Base-by-base conservation (phyloP, 2,888 invertebrate species). In the Drosophila leonis region DNA sequence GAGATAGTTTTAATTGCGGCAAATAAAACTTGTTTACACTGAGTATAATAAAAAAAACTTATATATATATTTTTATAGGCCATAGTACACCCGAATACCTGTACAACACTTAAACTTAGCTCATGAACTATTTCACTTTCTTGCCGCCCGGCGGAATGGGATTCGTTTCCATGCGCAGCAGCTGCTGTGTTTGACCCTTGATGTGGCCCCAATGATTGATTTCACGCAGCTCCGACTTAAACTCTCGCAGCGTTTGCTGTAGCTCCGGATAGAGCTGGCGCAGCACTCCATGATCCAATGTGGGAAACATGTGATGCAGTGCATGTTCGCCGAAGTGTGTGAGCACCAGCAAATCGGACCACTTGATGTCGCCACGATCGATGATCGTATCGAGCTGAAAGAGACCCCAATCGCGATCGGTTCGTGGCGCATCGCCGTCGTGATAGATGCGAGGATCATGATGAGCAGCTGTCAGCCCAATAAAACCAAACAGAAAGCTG, bases 251-350 rank as follows among this genome's bases (percentile, higher is more conserved):
- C 0, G 92, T 93, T 65, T 85, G 65, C 12, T 73, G 78, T 1
- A 93, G 72, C 29, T 94, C 94, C 0, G 96, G 95, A 83, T 95
- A 94, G 9, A 97, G 93, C 49, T 95, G 94, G 35, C 94, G 94
- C 2, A 97, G 92, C 65, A 95, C 94, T 0, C 95, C 95, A 83
- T 97, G 97, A 90, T 97, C 97, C 20, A 97, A 82, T 0, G 96
- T 96, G 0, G 97, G 97, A 82, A 97, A 95, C 15, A 97, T 92
- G 91, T 97, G 97, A 91, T 97, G 97, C 2, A 97, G 92, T 0
- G 94, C 94, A 88, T 97, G 97, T 61, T 96, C 95, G 0, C 97
- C 97, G 85, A 96, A 97, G 69, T 95, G 94, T 0, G 96, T 95
- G 46, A 97, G 90, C 2, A 95, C 95, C 78, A 96, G 92, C 81